A percentile compares a stretch with the other conserved stretches of the same genome.
phyloP scores from a whole-genome alignment of 2,113 vertebrate species.

The Enhydra lutris region DNA sequence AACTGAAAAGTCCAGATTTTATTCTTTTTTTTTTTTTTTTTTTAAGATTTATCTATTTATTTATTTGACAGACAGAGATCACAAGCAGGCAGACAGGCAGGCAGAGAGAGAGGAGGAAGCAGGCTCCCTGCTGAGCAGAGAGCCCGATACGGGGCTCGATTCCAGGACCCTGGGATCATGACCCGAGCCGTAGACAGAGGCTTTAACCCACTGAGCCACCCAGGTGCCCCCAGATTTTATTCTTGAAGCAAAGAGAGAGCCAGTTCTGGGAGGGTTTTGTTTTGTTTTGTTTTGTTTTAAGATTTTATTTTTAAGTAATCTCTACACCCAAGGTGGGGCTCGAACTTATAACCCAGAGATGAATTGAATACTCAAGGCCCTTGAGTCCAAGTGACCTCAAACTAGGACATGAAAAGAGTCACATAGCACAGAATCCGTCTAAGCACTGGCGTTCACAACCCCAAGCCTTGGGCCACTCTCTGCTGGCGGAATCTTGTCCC shows the following conservation, averaged over 20 bases:
- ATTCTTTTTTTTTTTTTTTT: too few relatives aligned
- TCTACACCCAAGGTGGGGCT: neutral
- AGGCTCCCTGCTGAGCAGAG: too few relatives aligned
- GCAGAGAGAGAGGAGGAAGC: too few relatives aligned
- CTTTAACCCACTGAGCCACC: too few relatives aligned
- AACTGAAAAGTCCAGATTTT: neutral
- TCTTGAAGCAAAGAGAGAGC: neutral
- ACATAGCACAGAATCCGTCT: neutral
- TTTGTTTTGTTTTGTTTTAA: neutral
- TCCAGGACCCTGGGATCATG: too few relatives aligned
- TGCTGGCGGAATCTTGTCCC: neutral
- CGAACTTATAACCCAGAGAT: neutral
- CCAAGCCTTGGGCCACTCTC: neutral
- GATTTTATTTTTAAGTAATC: neutral
- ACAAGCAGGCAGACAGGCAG: too few relatives aligned
- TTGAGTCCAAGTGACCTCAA: neutral
- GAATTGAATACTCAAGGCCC: neutral
- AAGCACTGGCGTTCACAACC: neutral
- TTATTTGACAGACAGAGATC: too few relatives aligned
- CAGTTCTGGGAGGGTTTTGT: neutral
- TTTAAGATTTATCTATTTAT: too few relatives aligned
- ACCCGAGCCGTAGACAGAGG: too few relatives aligned
- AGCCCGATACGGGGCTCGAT: too few relatives aligned
- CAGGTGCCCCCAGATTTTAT: slow-evolving; percentile 19
- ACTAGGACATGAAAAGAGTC: neutral